Conservation (phyloP, 1,140 invertebrate species). For the Pentalonia nigronervosa region DNA sequence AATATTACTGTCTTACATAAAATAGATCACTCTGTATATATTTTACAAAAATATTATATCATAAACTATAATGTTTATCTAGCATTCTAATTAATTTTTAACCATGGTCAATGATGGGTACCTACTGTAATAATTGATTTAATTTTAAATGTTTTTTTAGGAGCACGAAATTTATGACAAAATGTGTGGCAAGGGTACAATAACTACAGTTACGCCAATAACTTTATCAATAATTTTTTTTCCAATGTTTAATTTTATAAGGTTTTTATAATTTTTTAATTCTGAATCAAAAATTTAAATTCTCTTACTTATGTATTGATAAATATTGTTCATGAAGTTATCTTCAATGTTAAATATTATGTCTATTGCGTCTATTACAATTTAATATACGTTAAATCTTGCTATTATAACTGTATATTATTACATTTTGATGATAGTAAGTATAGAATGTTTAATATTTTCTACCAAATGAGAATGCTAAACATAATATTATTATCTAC, state of each 20-base stretch:
- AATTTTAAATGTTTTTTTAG: slow-evolving; percentile 5
- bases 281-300: slow-evolving; percentile 30
- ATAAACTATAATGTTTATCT: too few relatives aligned
- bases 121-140: background rate
- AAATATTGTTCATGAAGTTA: slow-evolving; percentile 10
- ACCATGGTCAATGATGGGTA: too few relatives aligned
- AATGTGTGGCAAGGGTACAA: slow-evolving; percentile 51
- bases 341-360: background rate
- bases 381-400: slow-evolving; percentile 37
- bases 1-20: too few relatives aligned
- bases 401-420: background rate
- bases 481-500: background rate
- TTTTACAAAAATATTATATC: too few relatives aligned
- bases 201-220: background rate
- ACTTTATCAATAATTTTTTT: slow-evolving; percentile 2
- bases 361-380: slow-evolving; percentile 31
- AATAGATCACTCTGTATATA: too few relatives aligned
- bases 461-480: background rate
- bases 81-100: too few relatives aligned
- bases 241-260: slow-evolving; percentile 41
- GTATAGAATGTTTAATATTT: background rate
- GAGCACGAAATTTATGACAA: slow-evolving; percentile 46
- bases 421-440: background rate
- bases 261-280: slow-evolving; percentile 30
- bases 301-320: background rate